A percentile compares a stretch with the other conserved stretches of the same genome.
phyloP scores from a whole-genome alignment of 1,140 invertebrate genomes.

The Rhyacophila brunnea region DNA sequence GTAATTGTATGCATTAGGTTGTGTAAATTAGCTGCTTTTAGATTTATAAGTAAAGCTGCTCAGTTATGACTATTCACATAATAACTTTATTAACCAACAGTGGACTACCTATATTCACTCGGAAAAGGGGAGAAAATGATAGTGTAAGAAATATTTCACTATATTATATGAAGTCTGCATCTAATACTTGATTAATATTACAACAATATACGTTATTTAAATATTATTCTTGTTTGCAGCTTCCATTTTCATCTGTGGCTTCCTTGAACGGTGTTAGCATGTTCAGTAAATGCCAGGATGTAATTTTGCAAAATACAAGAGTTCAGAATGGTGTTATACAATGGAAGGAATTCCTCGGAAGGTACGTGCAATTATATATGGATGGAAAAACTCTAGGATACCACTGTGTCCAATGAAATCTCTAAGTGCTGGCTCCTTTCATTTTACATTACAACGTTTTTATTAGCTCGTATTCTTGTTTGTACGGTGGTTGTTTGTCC shows the following conservation, averaged over 20 bases:
- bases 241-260: conserved; percentile 68
- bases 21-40: no score
- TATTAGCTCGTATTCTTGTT: no score
- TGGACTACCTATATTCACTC: conserved; percentile 69
- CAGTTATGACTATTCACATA: conserved; percentile 63
- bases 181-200: not conserved
- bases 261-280: conserved; percentile 72
- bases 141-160: conserved; percentile 48
- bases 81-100: conserved; percentile 68
- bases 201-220: not conserved
- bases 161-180: no score
- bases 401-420: no score
- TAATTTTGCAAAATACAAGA: conserved; percentile 58
- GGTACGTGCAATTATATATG: conserved; percentile 36
- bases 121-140: conserved; percentile 66
- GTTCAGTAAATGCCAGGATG: conserved; percentile 65
- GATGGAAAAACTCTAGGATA: no score
- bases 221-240: conserved; percentile 47
- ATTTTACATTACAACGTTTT: no score
- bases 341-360: conserved; percentile 68
- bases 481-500: no score
- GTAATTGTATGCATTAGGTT: no score
- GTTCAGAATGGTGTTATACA: conserved; percentile 63
- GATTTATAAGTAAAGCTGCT: no score
- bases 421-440: no score